Percentiles rank a stretch among this genome's conserved stretches.
phyloP scores from a whole-genome alignment of 2,888 invertebrate genomes.

The Achlya flavicornis region DNA sequence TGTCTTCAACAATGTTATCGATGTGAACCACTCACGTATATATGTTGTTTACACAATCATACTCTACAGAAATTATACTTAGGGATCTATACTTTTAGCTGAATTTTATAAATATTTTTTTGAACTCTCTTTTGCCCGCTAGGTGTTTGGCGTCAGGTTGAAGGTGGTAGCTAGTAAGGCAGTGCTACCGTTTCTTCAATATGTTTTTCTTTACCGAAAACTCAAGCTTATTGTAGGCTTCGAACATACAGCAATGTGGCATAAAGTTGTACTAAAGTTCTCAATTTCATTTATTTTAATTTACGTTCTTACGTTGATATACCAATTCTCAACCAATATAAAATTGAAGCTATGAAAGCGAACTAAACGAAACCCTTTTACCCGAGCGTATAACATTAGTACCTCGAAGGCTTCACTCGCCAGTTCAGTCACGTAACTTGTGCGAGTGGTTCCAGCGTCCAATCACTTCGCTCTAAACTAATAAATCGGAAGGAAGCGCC shows the following conservation, averaged over 20 bases:
- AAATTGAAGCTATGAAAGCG: neutral
- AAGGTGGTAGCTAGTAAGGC: no score
- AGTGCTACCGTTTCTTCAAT: no score
- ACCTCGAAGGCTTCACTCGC: slow-evolving; percentile 23
- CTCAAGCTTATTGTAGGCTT: no score
- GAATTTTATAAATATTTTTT: neutral
- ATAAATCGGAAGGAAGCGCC: slow-evolving; percentile 71
- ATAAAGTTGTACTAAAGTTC: no score
- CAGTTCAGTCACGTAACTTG: slow-evolving; percentile 61
- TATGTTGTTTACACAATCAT: no score
- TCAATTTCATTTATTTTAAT: neutral
- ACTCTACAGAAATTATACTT: neutral
- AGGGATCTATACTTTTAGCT: neutral
- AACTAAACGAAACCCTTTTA: slow-evolving; percentile 37
- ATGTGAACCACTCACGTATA: slow-evolving; percentile 20
- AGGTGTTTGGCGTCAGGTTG: no score
- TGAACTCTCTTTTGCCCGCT: no score
- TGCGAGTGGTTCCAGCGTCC: slow-evolving; percentile 64
- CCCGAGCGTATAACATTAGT: slow-evolving; percentile 30
- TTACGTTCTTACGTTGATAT: neutral
- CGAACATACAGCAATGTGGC: no score
- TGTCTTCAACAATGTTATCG: slow-evolving; percentile 40
- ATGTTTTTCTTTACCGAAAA: no score
- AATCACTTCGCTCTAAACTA: slow-evolving; percentile 76
- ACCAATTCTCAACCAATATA: neutral